Evolutionary conservation across 2,888 invertebrate species (phyloP), one percentile per base, ranked within the genome.

Genomic region (Microdon myrmicae): DNA sequence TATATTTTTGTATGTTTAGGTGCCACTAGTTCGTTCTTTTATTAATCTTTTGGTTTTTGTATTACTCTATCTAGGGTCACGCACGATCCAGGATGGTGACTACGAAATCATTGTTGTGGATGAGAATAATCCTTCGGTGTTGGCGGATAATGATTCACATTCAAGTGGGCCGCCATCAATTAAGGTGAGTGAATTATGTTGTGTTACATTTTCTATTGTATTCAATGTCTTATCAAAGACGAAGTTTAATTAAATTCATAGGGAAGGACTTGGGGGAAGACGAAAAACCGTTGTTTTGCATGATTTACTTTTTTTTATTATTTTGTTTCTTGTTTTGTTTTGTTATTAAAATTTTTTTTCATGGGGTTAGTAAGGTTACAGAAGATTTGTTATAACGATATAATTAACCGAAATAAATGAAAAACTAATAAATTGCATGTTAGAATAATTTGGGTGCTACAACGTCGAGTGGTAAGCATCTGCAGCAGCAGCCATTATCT

Each of bases 41-140:
- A 8, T 23, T 7, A 26, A 32, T 16, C 13, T n/a, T 26, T 34
- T 17, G 8, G n/a, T 6, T 25, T 39, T 9, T 6, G n/a, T n/a
- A n/a, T 13, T 13, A 1, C 4, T 20, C 32, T 9, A 56, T 66
- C 44, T 71, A 79, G 80, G 78, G 53, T 73, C 75, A 7, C 77
- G 79, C 31, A 81, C 77, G 71, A 81, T 77, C 71, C 91, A 91
- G 75, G 92, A 92, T 75, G 89, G 88, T 58, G 92, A 92, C 75
- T 92, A 92, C 77, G 92, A 93, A 74, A 92, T 93, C 71, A 93
- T 93, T 75, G 91, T 92, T 66, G 91, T 92, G 72, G 93, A 93
- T 75, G 93, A 93, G 76, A 91, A 89, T 76, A 92, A 92, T 82
- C 90, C 93, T 1, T 89, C 90, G 8, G 86, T 87, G 61, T 82